Percentiles rank a stretch among this genome's conserved stretches.
Evolutionary conservation across 2,888 invertebrate species (phyloP).

Genomic region (Phrixothrix hirtus): DNA sequence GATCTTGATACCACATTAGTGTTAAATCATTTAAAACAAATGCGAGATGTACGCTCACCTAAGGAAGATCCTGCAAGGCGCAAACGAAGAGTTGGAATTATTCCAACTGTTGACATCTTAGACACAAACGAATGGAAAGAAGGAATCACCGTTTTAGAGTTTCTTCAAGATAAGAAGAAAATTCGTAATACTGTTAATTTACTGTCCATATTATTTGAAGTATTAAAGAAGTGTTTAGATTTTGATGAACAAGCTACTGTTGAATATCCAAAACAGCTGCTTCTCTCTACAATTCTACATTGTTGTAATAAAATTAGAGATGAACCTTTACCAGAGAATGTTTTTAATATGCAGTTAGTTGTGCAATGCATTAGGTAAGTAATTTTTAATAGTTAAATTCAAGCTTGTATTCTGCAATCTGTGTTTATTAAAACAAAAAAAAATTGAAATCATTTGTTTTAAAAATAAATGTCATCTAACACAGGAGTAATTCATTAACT

Average conservation of each 20-base stretch:
- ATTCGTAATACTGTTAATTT: slow-evolving; percentile 68
- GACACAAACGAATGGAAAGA: slow-evolving; percentile 75
- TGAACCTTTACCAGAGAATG: slow-evolving; percentile 57
- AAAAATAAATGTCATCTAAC: too few relatives aligned
- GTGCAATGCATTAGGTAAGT: slow-evolving; percentile 79
- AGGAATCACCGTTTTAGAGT: slow-evolving; percentile 79
- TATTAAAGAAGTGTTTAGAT: slow-evolving; percentile 76
- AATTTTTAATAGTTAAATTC: neutral
- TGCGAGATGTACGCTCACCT: slow-evolving; percentile 60
- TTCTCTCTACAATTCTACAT: slow-evolving; percentile 76
- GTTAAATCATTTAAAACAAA: slow-evolving; percentile 61
- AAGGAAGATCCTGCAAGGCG: slow-evolving; percentile 53
- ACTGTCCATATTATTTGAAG: slow-evolving; percentile 75
- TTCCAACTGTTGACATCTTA: slow-evolving; percentile 64
- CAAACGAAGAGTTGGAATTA: slow-evolving; percentile 54
- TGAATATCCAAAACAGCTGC: slow-evolving; percentile 87
- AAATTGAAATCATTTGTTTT: too few relatives aligned
- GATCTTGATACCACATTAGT: slow-evolving; percentile 66
- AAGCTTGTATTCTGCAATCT: neutral
- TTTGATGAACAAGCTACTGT: slow-evolving; percentile 80
- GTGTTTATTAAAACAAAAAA: too few relatives aligned
- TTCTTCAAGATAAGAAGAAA: slow-evolving; percentile 83
- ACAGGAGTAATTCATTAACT: too few relatives aligned
- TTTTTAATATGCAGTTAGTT: slow-evolving; percentile 72
- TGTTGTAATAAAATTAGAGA: slow-evolving; percentile 66